A percentile compares a stretch with the other conserved stretches of the same genome.
Evolutionary conservation across 2,113 vertebrate species (phyloP).

Genomic region (Bubo blakistoni): DNA sequence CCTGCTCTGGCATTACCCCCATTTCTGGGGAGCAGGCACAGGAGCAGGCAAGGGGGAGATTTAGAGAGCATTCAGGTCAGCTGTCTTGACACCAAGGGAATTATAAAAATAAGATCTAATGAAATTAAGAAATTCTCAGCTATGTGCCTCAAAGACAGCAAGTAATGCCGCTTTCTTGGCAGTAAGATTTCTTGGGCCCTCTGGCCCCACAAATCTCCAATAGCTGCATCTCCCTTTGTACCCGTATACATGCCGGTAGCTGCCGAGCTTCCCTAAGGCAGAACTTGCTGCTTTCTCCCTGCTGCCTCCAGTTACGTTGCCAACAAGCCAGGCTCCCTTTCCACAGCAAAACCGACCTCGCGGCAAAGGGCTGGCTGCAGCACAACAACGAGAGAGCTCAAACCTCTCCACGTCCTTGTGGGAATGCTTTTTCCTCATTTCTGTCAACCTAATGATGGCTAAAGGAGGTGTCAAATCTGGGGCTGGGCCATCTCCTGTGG

Average conservation of each 20-base stretch:
- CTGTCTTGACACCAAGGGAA: background rate
- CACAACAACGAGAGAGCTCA: background rate
- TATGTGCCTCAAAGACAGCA: background rate
- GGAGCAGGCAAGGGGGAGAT: rapidly evolving
- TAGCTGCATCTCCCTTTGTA: background rate
- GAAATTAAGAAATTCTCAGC: background rate
- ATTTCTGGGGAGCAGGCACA: background rate
- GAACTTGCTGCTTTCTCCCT: background rate
- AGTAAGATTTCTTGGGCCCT: background rate
- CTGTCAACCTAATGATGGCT: background rate
- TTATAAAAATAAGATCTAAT: background rate
- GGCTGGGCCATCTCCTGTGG: background rate
- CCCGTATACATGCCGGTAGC: background rate
- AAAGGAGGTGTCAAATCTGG: background rate
- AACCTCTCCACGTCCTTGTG: background rate
- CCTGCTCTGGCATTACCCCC: background rate
- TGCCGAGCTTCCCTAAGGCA: background rate
- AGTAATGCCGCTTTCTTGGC: background rate
- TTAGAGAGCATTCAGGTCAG: background rate
- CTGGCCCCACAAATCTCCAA: background rate
- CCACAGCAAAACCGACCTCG: background rate
- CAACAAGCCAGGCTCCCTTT: background rate
- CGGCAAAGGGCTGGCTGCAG: background rate
- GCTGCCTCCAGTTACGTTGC: rapidly evolving
- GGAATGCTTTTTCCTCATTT: background rate